A percentile compares a stretch with the other conserved stretches of the same genome.
These are phyloP conservation scores for Bombus vancouverensis DNA, from an alignment of 1,140 invertebrate species.

Conservation along the genomic window DNA sequence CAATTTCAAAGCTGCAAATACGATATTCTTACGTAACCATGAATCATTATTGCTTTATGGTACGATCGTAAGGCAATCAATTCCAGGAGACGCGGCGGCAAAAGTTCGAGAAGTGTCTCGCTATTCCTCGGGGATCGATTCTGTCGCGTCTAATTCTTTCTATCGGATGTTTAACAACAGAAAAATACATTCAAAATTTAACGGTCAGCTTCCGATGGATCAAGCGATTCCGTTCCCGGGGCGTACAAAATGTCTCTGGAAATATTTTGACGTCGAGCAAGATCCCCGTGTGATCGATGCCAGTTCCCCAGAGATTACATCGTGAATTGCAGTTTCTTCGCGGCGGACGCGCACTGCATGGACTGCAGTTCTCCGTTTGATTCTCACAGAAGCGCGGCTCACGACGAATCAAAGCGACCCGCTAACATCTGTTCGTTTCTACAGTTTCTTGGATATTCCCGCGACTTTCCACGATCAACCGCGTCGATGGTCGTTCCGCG, in stretches of 20 bases:
- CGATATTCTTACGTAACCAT: no score
- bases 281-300: constrained; percentile 75
- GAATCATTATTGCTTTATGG: no score
- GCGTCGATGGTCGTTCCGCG: not conserved
- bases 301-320: constrained; percentile 73
- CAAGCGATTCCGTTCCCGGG: constrained; percentile 33
- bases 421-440: constrained; percentile 53
- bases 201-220: constrained; percentile 32
- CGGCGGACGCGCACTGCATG: constrained; percentile 38
- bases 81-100: no score
- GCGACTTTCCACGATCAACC: constrained; percentile 12
- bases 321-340: constrained; percentile 72
- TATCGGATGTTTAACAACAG: not conserved
- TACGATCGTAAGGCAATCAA: no score
- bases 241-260: constrained; percentile 60
- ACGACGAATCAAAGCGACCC: constrained; percentile 49
- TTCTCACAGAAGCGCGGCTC: constrained; percentile 59
- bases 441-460: constrained; percentile 35
- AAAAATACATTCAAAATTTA: constrained; percentile 29
- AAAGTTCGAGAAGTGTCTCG: no score
- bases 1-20: no score
- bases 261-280: constrained; percentile 75
- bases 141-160: not conserved
- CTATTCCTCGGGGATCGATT: not conserved
- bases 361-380: constrained; percentile 38